These are phyloP conservation scores for Ophraella communa DNA, from an alignment of 2,888 invertebrate species.

Conservation along the genomic window DNA sequence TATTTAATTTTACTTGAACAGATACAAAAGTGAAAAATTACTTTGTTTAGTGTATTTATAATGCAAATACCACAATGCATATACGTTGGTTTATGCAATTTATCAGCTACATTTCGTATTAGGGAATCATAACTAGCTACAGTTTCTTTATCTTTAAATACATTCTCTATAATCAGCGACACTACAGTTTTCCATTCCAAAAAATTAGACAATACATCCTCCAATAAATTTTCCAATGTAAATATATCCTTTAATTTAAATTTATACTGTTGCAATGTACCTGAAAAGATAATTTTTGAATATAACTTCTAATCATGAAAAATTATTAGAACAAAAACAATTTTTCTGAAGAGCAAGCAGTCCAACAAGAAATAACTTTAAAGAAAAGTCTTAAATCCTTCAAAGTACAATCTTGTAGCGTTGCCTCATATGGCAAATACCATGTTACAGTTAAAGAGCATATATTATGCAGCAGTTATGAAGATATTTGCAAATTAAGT, in stretches of 20 bases:
- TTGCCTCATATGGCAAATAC: too few species aligned
- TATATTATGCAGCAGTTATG: too few species aligned
- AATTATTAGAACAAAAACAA: too few species aligned
- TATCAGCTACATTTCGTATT: constrained; percentile 43
- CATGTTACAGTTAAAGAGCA: too few species aligned
- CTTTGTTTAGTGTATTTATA: constrained; percentile 48
- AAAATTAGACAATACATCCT: constrained; percentile 44
- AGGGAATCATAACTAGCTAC: constrained; percentile 41
- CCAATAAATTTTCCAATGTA: constrained; percentile 35
- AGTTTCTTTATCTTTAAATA: constrained; percentile 45
- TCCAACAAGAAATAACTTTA: too few species aligned
- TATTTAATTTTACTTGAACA: constrained; percentile 9
- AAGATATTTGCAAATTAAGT: too few species aligned
- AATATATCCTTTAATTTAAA: constrained; percentile 41
- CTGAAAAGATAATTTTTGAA: constrained; percentile 46
- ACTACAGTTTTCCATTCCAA: constrained; percentile 44
- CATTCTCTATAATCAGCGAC: constrained; percentile 43
- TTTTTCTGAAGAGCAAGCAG: too few species aligned
- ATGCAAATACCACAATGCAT: constrained; percentile 45
- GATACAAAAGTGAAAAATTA: constrained; percentile 27
- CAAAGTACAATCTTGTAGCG: too few species aligned
- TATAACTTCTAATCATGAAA: too few species aligned
- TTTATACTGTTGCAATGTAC: constrained; percentile 45
- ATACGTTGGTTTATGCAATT: constrained; percentile 44
- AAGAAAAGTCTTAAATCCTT: too few species aligned